These are phyloP conservation scores for Acromyrmex heyeri DNA, from an alignment of 1,140 invertebrate species.

Conservation along the genomic window DNA sequence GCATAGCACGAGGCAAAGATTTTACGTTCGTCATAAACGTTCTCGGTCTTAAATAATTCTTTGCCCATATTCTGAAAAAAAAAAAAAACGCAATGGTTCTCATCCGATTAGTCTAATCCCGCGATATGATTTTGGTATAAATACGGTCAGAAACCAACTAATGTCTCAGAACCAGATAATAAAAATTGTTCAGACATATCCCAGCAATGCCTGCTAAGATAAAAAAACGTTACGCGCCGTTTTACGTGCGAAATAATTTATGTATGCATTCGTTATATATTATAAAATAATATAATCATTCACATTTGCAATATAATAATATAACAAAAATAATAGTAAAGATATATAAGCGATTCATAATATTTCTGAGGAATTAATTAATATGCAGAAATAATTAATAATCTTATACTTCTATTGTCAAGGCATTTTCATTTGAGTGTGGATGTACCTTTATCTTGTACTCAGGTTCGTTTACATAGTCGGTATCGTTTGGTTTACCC, in stretches of 20 bases:
- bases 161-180: not conserved
- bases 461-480: not conserved
- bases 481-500: constrained; percentile 29
- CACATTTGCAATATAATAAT: not conserved
- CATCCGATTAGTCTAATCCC: constrained; percentile 55
- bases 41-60: constrained; percentile 4
- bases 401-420: not conserved
- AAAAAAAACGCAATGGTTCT: not conserved
- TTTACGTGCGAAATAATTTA: not conserved
- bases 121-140: constrained; percentile 26
- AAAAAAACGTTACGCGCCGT: not conserved
- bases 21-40: constrained; percentile 51
- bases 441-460: constrained; percentile 21
- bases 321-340: not conserved
- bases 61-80: not conserved
- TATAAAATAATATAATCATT: not conserved
- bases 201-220: not conserved
- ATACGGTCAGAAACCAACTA: constrained; percentile 1
- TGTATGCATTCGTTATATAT: not conserved
- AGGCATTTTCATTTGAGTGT: not conserved
- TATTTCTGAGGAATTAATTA: not conserved
- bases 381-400: not conserved
- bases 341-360: not conserved
- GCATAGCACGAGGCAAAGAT: not conserved
- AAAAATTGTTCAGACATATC: constrained; percentile 3